Evolutionary conservation across 2,888 invertebrate genomes (phyloP).

Genomic region (Anodontia alba): DNA sequence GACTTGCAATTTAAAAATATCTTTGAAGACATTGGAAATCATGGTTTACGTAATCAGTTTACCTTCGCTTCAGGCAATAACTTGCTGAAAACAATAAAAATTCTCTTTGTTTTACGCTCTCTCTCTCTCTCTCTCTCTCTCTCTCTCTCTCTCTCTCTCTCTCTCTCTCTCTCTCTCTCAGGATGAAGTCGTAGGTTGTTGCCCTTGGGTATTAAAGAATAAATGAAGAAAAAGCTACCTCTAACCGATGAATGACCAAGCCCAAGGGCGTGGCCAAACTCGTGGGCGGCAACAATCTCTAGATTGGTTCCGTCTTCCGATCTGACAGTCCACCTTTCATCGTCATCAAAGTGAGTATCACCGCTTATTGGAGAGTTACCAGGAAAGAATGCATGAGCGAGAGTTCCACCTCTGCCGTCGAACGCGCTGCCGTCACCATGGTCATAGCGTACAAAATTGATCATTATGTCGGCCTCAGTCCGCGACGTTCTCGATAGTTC

Average conservation of each 20-base stretch:
- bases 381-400: slow-evolving; percentile 84
- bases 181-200: no score
- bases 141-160: no score
- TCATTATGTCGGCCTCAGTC: slow-evolving; percentile 77
- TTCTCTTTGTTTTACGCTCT: no score
- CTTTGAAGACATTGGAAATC: no score
- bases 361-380: slow-evolving; percentile 77
- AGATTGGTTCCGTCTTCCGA: slow-evolving; percentile 75
- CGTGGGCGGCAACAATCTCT: slow-evolving; percentile 83
- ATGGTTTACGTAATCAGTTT: no score
- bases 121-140: no score
- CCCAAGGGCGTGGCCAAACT: slow-evolving; percentile 84
- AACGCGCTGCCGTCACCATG: slow-evolving; percentile 83
- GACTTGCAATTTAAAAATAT: no score
- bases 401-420: slow-evolving; percentile 82
- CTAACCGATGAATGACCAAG: slow-evolving; percentile 81
- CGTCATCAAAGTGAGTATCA: slow-evolving; percentile 84
- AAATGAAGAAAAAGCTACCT: no score
- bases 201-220: no score
- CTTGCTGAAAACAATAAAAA: no score
- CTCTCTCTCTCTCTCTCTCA: no score
- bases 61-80: no score
- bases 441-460: slow-evolving; percentile 67
- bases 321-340: slow-evolving; percentile 81
- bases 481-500: slow-evolving; percentile 47